Evolutionary conservation across 2,797 vertebrate genomes (phyloP).

Genomic region (Heteromormyrus szaboi): DNA sequence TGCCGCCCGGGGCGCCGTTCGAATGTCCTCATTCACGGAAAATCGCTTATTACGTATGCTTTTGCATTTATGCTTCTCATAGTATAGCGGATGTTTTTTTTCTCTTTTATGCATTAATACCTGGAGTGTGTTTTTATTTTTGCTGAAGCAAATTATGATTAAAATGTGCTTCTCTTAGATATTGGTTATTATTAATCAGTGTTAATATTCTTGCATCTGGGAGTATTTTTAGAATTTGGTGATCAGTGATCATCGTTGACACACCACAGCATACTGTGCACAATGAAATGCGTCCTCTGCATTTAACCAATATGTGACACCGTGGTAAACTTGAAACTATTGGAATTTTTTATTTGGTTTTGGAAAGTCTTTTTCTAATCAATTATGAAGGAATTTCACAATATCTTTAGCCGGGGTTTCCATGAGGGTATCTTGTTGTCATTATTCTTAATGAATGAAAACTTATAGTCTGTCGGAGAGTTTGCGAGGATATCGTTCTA

Average conservation of each 20-base stretch:
- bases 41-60: neutral
- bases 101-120: neutral
- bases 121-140: neutral
- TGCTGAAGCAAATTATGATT: neutral
- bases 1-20: neutral
- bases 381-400: neutral
- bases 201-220: neutral
- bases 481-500: neutral
- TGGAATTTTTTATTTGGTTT: neutral
- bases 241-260: neutral
- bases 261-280: neutral
- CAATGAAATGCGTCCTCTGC: neutral
- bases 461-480: neutral
- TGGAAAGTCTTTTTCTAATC: neutral
- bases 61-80: neutral
- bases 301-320: neutral
- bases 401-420: neutral
- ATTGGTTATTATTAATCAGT: neutral
- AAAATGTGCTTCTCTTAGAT: neutral
- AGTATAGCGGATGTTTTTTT: neutral
- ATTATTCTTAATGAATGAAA: neutral
- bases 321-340: neutral
- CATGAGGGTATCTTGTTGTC: neutral
- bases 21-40: neutral
- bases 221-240: neutral